Conservation (phyloP, 1,140 invertebrate species). For the Macrocentrus cingulum region DNA sequence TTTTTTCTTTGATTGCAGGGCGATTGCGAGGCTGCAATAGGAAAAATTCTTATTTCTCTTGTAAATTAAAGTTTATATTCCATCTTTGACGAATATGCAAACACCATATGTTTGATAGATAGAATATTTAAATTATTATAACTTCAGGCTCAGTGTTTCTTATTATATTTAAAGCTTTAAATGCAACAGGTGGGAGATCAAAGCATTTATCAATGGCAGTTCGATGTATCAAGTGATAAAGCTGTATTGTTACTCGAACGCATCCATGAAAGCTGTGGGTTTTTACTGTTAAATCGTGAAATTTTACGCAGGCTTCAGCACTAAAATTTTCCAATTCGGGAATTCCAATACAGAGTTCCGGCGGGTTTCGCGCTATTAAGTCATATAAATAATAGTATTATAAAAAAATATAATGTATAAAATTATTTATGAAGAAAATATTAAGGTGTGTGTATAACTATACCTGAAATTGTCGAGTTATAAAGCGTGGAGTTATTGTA, state of each 20-base stretch:
- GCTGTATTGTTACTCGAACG: slow-evolving; percentile 29
- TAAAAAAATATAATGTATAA: neutral
- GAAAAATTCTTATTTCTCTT: slow-evolving; percentile 27
- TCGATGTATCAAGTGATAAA: slow-evolving; percentile 27
- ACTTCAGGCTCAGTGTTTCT: neutral
- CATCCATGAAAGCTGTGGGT: slow-evolving; percentile 38
- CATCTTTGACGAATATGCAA: neutral
- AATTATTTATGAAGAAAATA: neutral
- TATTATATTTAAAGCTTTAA: neutral
- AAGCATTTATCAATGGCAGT: slow-evolving; percentile 36
- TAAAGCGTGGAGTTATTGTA: slow-evolving; percentile 38
- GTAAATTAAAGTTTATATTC: slow-evolving; percentile 8
- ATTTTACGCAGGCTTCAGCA: slow-evolving; percentile 38
- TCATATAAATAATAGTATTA: slow-evolving; percentile 19
- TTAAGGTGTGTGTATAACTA: no score
- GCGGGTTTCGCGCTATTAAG: slow-evolving; percentile 42
- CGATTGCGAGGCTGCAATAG: slow-evolving; percentile 17
- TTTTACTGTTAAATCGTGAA: slow-evolving; percentile 40
- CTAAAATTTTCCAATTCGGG: slow-evolving; percentile 32
- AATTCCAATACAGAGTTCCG: slow-evolving; percentile 40
- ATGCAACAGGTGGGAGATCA: slow-evolving; percentile 12
- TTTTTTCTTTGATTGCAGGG: slow-evolving; percentile 19
- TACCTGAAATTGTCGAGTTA: slow-evolving; percentile 49
- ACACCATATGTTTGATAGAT: no score
- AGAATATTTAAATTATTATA: neutral